Conservation (phyloP, 2,888 invertebrate species). For the Macaria notata region DNA sequence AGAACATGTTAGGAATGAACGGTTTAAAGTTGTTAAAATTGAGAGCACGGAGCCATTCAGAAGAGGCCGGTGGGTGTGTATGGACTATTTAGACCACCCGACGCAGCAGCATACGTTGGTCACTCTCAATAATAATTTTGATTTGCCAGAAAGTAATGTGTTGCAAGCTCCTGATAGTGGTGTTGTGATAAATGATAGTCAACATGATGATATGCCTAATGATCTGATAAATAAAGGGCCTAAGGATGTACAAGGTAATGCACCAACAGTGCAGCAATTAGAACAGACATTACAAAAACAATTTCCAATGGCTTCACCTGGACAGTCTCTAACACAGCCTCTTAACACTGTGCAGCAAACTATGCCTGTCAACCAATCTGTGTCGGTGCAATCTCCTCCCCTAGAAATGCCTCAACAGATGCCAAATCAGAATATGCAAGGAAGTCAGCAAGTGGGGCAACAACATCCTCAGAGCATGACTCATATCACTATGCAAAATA, state of each 20-base stretch:
- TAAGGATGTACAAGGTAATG: slow-evolving; percentile 75
- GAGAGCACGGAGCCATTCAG: slow-evolving; percentile 97
- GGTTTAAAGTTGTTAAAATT: slow-evolving; percentile 97
- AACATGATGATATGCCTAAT: slow-evolving; percentile 76
- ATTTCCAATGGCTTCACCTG: slow-evolving; percentile 78
- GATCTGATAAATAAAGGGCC: slow-evolving; percentile 75
- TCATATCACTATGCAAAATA: slow-evolving; percentile 75
- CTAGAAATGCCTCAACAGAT: slow-evolving; percentile 79
- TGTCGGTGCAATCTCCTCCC: slow-evolving; percentile 77
- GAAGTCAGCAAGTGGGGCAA: slow-evolving; percentile 69
- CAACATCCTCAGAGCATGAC: slow-evolving; percentile 80
- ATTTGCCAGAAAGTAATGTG: slow-evolving; percentile 64
- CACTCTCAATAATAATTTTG: slow-evolving; percentile 74
- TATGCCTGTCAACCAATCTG: slow-evolving; percentile 71
- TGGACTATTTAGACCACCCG: slow-evolving; percentile 95
- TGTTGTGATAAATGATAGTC: slow-evolving; percentile 77
- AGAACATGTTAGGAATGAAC: slow-evolving; percentile 89
- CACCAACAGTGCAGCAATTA: slow-evolving; percentile 70
- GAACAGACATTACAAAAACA: slow-evolving; percentile 77
- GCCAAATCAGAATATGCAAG: slow-evolving; percentile 69
- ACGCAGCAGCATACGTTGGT: slow-evolving; percentile 77
- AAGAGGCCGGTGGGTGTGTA: slow-evolving; percentile 96
- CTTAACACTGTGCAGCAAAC: slow-evolving; percentile 72
- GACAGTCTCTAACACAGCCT: slow-evolving; percentile 77
- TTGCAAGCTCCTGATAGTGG: slow-evolving; percentile 78